Evolutionary conservation across 1,140 invertebrate species (phyloP).

Genomic region (Calephelis virginiensis): DNA sequence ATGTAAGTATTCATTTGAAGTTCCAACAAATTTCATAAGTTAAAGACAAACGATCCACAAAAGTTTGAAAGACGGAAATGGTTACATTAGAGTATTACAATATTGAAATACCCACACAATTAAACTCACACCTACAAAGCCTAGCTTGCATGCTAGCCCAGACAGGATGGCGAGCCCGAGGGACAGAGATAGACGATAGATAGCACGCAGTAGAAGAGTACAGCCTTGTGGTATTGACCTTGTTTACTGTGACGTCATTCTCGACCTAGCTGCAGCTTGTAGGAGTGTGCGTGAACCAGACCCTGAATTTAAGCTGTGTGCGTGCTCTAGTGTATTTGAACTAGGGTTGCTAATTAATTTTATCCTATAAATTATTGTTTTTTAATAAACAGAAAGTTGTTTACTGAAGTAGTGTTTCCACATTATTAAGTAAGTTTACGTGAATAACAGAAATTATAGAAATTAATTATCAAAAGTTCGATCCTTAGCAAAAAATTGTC

Average conservation of each 20-base stretch:
- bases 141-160: slow-evolving; percentile 52
- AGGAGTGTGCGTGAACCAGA: slow-evolving; percentile 70
- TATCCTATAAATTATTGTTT: too few species aligned
- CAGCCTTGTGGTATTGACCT: slow-evolving; percentile 68
- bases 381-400: too few species aligned
- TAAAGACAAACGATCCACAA: background rate
- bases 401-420: too few species aligned
- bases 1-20: background rate
- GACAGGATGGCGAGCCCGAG: slow-evolving; percentile 54
- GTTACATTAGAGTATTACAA: slow-evolving; percentile 19
- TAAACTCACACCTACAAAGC: slow-evolving; percentile 33
- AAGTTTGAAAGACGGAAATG: slow-evolving; percentile 25
- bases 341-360: background rate
- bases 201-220: slow-evolving; percentile 28
- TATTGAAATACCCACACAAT: slow-evolving; percentile 14
- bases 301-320: slow-evolving; percentile 60
- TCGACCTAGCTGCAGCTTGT: slow-evolving; percentile 70
- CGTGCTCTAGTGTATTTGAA: slow-evolving; percentile 27
- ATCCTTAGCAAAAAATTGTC: too few species aligned
- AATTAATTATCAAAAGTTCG: too few species aligned
- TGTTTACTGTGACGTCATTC: slow-evolving; percentile 67
- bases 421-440: too few species aligned
- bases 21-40: background rate
- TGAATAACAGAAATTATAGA: too few species aligned
- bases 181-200: slow-evolving; percentile 37